These are phyloP conservation scores for Prionailurus viverrinus DNA, from an alignment of 2,113 vertebrate genomes.

Conservation along the genomic window DNA sequence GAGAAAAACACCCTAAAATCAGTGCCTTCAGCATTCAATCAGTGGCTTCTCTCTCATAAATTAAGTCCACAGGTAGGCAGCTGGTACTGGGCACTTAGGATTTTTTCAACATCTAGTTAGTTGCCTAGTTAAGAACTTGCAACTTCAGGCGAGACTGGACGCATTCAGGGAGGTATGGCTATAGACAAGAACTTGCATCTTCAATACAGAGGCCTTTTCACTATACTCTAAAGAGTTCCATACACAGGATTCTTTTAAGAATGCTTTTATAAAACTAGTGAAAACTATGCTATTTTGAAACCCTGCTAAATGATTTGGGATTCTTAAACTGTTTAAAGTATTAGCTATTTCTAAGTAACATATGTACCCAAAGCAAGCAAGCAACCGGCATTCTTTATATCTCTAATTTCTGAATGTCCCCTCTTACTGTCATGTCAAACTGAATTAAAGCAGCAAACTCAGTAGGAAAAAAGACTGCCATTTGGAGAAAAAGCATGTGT, in stretches of 20 bases:
- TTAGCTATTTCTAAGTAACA: slow-evolving; percentile 5
- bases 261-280: slow-evolving; percentile 40
- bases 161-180: too few relatives aligned
- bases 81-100: neutral
- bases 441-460: slow-evolving; percentile 31
- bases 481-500: neutral
- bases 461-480: neutral
- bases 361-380: neutral
- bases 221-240: neutral
- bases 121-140: neutral
- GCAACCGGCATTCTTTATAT: neutral
- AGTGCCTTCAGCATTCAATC: neutral
- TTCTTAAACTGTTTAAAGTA: slow-evolving; percentile 7
- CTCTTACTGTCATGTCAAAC: slow-evolving; percentile 16
- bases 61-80: neutral
- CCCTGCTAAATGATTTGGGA: neutral
- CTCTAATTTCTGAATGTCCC: neutral
- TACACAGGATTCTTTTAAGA: slow-evolving; percentile 10
- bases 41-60: slow-evolving; percentile 4
- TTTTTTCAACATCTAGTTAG: slow-evolving; percentile 3
- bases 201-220: neutral
- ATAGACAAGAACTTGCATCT: neutral
- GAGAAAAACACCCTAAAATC: neutral
- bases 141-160: neutral
- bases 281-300: slow-evolving; percentile 25